These are phyloP conservation scores for Cryptus viduatorius DNA, from an alignment of 2,888 invertebrate genomes.

Conservation along the genomic window DNA sequence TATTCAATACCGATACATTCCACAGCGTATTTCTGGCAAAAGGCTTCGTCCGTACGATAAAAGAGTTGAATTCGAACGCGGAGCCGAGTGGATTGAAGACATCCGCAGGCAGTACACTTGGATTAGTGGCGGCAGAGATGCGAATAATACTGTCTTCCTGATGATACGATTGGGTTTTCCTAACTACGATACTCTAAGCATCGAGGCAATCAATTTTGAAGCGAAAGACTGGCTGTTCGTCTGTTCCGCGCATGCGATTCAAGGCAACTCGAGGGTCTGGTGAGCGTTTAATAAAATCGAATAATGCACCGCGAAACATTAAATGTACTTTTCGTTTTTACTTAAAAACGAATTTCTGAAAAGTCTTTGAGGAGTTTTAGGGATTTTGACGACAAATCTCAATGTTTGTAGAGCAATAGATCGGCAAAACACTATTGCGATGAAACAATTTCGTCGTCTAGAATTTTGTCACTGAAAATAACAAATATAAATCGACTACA, in stretches of 20 bases:
- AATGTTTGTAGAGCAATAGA: too few species aligned
- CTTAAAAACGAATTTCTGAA: neutral
- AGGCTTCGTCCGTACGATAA: slow-evolving; percentile 79
- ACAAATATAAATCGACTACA: slow-evolving; percentile 77
- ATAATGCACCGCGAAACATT: neutral
- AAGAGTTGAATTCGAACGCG: slow-evolving; percentile 82
- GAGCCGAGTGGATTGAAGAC: slow-evolving; percentile 86
- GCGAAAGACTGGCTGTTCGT: slow-evolving; percentile 92
- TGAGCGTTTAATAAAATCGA: slow-evolving; percentile 80
- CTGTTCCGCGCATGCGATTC: slow-evolving; percentile 88
- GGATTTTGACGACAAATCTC: too few species aligned
- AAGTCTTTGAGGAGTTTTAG: neutral
- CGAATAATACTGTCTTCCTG: slow-evolving; percentile 86
- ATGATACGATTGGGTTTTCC: slow-evolving; percentile 88
- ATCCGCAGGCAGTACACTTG: slow-evolving; percentile 84
- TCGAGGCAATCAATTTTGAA: slow-evolving; percentile 90
- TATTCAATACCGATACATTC: slow-evolving; percentile 31
- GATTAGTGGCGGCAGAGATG: slow-evolving; percentile 81
- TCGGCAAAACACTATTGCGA: too few species aligned
- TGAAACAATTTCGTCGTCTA: neutral
- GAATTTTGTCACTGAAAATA: neutral
- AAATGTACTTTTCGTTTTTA: neutral
- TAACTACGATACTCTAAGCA: slow-evolving; percentile 87
- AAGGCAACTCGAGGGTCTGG: slow-evolving; percentile 88
- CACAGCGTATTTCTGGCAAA: slow-evolving; percentile 84